These are phyloP conservation scores for Mustelus asterias DNA, from an alignment of 2,113 vertebrate species.

Conservation along the genomic window DNA sequence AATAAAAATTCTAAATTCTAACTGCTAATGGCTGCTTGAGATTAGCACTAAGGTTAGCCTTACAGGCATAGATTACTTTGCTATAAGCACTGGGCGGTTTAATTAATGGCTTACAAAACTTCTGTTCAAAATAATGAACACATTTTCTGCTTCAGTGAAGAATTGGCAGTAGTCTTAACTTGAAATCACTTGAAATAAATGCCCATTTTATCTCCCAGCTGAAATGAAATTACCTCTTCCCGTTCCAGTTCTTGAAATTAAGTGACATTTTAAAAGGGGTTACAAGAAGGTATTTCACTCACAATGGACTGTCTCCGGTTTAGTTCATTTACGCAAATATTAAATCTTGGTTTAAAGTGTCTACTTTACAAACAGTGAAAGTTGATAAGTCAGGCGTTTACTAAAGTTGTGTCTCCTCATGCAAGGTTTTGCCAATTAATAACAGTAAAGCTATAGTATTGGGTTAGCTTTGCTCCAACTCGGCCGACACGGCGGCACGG, in stretches of 20 bases:
- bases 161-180: conserved; percentile 22
- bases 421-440: not conserved
- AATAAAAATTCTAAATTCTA: not conserved
- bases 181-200: conserved; percentile 21
- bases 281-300: conserved; percentile 5
- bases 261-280: conserved; percentile 15
- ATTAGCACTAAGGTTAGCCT: not conserved
- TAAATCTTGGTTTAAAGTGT: not conserved
- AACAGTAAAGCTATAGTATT: not conserved
- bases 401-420: not conserved
- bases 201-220: not conserved
- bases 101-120: conserved; percentile 35
- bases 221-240: conserved; percentile 1
- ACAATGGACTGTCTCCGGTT: not conserved
- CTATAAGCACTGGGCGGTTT: not conserved
- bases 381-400: not conserved
- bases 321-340: conserved; percentile 15
- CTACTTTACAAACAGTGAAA: not conserved
- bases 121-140: conserved; percentile 25
- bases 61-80: not conserved
- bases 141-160: conserved; percentile 8
- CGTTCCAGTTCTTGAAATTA: conserved; percentile 1
- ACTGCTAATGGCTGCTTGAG: not conserved
- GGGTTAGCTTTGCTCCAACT: not conserved
- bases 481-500: too few species aligned